These are phyloP conservation scores for Puma concolor DNA, from an alignment of 2,113 vertebrate species.

Conservation along the genomic window DNA sequence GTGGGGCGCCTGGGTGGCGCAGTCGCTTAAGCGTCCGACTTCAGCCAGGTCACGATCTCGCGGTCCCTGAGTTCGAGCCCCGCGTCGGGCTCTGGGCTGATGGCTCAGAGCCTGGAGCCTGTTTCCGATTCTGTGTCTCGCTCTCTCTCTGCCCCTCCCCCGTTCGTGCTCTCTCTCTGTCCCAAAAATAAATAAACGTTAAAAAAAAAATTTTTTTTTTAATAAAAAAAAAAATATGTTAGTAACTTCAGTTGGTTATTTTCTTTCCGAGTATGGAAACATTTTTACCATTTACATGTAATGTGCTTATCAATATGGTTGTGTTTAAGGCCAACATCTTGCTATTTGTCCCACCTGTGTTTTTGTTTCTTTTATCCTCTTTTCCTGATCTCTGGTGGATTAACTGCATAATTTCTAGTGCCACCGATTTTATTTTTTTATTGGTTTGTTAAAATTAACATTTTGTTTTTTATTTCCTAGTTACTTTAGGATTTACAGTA, in stretches of 20 bases:
- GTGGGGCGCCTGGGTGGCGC: too few species aligned
- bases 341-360: background rate
- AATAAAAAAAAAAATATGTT: background rate
- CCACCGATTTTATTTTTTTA: background rate
- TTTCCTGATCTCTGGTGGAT: background rate
- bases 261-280: background rate
- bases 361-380: background rate
- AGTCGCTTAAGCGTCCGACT: too few species aligned
- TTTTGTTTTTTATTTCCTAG: background rate
- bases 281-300: background rate
- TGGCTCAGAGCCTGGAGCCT: too few species aligned
- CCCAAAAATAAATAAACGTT: too few species aligned
- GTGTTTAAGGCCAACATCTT: background rate
- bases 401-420: background rate
- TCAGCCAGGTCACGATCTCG: too few species aligned
- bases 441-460: background rate
- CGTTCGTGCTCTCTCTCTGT: too few species aligned
- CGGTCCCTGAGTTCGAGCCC: too few species aligned
- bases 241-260: background rate
- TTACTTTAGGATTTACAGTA: background rate
- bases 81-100: too few species aligned
- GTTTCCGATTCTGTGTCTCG: too few species aligned
- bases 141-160: too few species aligned
- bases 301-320: background rate
- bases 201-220: too few species aligned